Evolutionary conservation across 2,888 invertebrate genomes (phyloP), one percentile per base, ranked within the genome.

Genomic region (Imbricaverruca yamaguchii): DNA sequence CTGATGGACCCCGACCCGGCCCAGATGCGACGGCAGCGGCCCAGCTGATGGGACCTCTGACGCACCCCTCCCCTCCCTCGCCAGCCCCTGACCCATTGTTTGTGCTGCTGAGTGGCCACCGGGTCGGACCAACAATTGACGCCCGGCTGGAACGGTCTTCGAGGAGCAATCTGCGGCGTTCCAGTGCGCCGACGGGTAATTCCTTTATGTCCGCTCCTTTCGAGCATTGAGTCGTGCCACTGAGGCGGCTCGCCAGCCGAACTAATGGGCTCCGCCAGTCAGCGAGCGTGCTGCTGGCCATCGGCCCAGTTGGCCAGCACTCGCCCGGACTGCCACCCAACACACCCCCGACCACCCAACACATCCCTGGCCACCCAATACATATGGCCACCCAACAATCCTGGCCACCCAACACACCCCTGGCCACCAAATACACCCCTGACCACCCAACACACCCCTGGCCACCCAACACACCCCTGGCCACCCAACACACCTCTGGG

Each of bases 141-240:
- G 39, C 69, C 25, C 69, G 1, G 69, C 0, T 39, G 15, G 15
- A 2, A 39, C 39, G 69, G 39, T 23, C 69, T 69, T 39, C 13
- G 12, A 69, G 69, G 69, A 39, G 69, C 69, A 69, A 69, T 69
- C 69, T 15, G 12, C 69, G 25, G 69, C 39, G 25, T 69, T 69
- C 69, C 69, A 15, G 69, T 12, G 69, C 12, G 23, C 15, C 23
- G 69, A 25, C 39, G 39, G 23, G 15, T 39, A 25, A 69, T 69
- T 69, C 69, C 69, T 69, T 69, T 69, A 69, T 69, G 25, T 69
- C 69, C 69, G 69, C 15, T 69, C 69, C 69, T 69, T 69, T 69
- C 69, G 69, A 69, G 69, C 15, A 39, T 69, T 69, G 69, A 69
- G 69, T 69, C 69, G 39, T 69, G 39, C 23, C 69, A 25, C 12